Conservation (phyloP, 2,113 vertebrate species). For the Hippocampus zosterae region DNA sequence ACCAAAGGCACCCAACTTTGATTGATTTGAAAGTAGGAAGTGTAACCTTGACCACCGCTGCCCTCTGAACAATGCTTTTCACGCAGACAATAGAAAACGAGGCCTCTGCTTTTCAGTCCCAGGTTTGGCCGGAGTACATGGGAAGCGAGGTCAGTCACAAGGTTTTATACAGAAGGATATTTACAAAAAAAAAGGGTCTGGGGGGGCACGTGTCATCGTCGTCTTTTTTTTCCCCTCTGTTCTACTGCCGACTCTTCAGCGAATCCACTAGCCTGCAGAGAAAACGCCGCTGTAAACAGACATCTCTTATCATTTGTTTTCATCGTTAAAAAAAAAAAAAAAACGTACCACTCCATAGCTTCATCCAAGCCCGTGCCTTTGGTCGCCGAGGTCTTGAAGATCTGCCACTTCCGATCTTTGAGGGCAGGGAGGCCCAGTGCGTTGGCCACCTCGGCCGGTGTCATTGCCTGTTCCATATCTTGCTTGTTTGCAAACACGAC, state of each 20-base stretch:
- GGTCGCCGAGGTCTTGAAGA: slow-evolving; percentile 96
- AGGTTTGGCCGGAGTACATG: slow-evolving; percentile 27
- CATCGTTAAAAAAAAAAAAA: not conserved
- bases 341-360: slow-evolving; percentile 90
- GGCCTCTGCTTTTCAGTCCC: slow-evolving; percentile 29
- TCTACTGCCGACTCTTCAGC: slow-evolving; percentile 92
- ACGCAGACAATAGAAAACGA: not conserved
- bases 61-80: not conserved
- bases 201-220: not conserved
- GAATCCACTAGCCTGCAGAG: slow-evolving; percentile 88
- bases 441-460: slow-evolving; percentile 92
- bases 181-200: slow-evolving; percentile 43
- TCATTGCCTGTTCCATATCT: slow-evolving; percentile 98
- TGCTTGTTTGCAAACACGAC: slow-evolving; percentile 99
- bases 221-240: not conserved
- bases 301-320: not conserved
- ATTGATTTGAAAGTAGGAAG: not conserved
- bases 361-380: slow-evolving; percentile 94
- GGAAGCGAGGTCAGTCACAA: slow-evolving; percentile 50
- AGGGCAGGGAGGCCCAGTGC: slow-evolving; percentile 87
- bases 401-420: slow-evolving; percentile 98
- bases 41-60: not conserved
- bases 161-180: slow-evolving; percentile 59
- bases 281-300: slow-evolving; percentile 19
- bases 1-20: not conserved